Conservation (phyloP, 2,797 vertebrate genomes). For the Stomatorhinus walkeri region DNA sequence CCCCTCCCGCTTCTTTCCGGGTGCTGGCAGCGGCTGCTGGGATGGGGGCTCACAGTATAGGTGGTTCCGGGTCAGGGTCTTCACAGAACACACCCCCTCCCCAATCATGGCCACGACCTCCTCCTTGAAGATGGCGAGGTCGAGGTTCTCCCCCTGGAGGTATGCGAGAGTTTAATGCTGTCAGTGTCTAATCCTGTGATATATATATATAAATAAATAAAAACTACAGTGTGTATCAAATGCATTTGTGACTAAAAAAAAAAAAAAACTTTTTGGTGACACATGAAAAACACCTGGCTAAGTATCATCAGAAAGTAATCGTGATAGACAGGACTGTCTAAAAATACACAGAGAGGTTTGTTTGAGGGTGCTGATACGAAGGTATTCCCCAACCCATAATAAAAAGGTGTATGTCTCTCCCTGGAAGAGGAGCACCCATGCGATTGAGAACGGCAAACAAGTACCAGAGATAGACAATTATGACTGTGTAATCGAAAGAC, state of each 20-base stretch:
- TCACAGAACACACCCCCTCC: constrained; percentile 80
- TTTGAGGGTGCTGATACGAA: neutral
- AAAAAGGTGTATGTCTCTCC: neutral
- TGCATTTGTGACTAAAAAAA: neutral
- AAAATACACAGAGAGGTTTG: neutral
- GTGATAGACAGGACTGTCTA: neutral
- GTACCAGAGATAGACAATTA: neutral
- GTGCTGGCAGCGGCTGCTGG: constrained; percentile 70
- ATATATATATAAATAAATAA: no score
- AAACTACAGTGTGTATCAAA: neutral
- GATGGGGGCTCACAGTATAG: constrained; percentile 88
- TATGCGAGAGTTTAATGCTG: neutral
- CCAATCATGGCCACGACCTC: constrained; percentile 92
- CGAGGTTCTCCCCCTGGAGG: constrained; percentile 83
- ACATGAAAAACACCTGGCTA: neutral
- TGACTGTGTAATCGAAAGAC: neutral
- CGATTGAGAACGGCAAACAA: neutral
- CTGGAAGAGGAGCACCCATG: neutral
- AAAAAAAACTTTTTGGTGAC: neutral
- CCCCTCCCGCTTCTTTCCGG: constrained; percentile 69
- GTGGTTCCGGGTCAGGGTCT: constrained; percentile 86
- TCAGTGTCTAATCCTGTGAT: no score
- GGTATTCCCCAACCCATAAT: neutral
- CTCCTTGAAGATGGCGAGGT: constrained; percentile 88
- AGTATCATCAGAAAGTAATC: neutral